phyloP scores from a whole-genome alignment of 2,797 vertebrate genomes.

The Buphagus erythrorhynchus region DNA sequence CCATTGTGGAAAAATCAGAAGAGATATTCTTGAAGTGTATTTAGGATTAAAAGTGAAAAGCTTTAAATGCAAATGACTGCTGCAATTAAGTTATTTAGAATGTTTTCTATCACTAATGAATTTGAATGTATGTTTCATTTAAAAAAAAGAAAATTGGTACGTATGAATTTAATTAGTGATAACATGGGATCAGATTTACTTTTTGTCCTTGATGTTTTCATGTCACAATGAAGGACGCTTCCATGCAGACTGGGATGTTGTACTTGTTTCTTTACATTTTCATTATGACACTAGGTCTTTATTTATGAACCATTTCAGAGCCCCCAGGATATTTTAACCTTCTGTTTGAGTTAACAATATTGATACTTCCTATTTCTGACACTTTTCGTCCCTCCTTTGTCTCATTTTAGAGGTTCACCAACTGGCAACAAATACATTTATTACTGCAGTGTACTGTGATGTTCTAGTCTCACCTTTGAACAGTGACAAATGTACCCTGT shows the following conservation, averaged over 20 bases:
- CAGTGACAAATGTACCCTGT: not conserved
- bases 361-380: constrained; percentile 41
- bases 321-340: not conserved
- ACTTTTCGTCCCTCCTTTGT: not conserved
- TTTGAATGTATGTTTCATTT: not conserved
- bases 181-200: not conserved
- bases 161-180: not conserved
- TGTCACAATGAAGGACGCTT: not conserved
- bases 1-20: not conserved
- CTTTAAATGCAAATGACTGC: not conserved
- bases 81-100: not conserved
- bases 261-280: not conserved
- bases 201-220: not conserved
- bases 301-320: not conserved
- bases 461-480: not conserved
- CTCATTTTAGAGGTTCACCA: not conserved
- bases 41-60: constrained; percentile 1
- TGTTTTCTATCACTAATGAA: constrained; percentile 15
- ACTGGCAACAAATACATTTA: not conserved
- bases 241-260: not conserved
- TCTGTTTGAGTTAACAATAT: constrained; percentile 37
- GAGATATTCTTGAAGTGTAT: not conserved
- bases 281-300: not conserved
- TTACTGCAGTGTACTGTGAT: not conserved
- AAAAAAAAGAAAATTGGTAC: not conserved